Evolutionary conservation across 2,797 vertebrate species (phyloP).

Genomic region (Enteromius radiatus): DNA sequence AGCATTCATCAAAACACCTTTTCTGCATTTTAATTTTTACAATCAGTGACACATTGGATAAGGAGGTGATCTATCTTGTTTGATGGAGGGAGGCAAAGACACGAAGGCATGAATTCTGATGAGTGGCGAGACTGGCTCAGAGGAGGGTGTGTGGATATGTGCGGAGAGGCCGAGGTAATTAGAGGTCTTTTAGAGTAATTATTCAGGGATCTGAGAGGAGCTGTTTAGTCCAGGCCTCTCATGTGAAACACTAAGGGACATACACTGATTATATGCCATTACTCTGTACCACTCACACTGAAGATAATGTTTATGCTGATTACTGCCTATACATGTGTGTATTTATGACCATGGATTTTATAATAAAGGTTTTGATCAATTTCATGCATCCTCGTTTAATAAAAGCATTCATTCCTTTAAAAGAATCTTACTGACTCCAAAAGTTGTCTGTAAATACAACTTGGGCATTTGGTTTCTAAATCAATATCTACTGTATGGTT

Average conservation of each 20-base stretch:
- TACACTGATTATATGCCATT: slow-evolving; percentile 26
- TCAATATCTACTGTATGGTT: background rate
- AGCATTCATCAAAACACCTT: slow-evolving; percentile 27
- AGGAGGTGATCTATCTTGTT: slow-evolving; percentile 45
- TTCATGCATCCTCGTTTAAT: background rate
- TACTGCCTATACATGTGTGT: background rate
- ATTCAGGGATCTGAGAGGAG: slow-evolving; percentile 31
- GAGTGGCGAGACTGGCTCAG: slow-evolving; percentile 11
- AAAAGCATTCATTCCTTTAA: background rate
- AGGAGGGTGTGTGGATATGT: slow-evolving; percentile 17
- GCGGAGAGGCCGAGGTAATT: slow-evolving; percentile 42
- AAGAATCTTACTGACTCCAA: background rate
- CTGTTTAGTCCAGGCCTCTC: slow-evolving; percentile 10
- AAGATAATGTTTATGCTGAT: slow-evolving; percentile 13
- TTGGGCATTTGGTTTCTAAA: background rate
- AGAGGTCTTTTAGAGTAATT: slow-evolving; percentile 49
- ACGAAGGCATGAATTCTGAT: slow-evolving; percentile 50
- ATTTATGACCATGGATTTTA: background rate
- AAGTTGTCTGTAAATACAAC: background rate
- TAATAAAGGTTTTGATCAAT: background rate
- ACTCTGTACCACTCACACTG: background rate
- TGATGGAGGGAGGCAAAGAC: slow-evolving; percentile 23
- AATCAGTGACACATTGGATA: slow-evolving; percentile 27
- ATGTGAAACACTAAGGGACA: slow-evolving; percentile 5
- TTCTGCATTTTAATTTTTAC: slow-evolving; percentile 19